These are phyloP conservation scores for Heteractis magnifica DNA, from an alignment of 92 coral and sea anemone species.

Conservation along the genomic window DNA sequence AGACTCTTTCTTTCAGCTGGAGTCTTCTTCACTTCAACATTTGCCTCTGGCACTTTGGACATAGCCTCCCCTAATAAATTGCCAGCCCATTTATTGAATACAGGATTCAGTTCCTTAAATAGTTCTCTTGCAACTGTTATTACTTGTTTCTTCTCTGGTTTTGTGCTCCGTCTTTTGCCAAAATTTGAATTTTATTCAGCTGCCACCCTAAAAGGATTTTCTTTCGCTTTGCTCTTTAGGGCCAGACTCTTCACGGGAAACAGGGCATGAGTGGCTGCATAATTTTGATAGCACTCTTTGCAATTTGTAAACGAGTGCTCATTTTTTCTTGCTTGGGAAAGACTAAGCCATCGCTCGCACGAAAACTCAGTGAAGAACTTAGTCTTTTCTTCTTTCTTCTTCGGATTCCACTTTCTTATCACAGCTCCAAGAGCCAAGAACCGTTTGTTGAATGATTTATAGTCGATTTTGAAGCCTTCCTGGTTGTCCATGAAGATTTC, in stretches of 20 bases:
- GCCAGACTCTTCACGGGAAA: constrained; percentile 23
- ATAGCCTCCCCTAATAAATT: constrained; percentile 30
- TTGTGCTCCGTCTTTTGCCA: neutral
- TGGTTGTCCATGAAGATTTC: constrained; percentile 11
- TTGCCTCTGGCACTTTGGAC: constrained; percentile 43
- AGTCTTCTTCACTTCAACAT: constrained; percentile 28
- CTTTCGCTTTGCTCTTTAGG: constrained; percentile 21
- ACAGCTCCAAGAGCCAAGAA: neutral
- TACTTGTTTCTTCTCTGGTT: constrained; percentile 8
- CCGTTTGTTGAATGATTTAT: constrained; percentile 15
- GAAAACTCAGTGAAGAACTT: constrained; percentile 19
- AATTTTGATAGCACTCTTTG: constrained; percentile 33
- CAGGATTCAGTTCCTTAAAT: constrained; percentile 25
- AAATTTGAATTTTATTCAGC: neutral
- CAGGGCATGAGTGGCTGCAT: constrained; percentile 15
- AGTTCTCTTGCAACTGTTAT: constrained; percentile 18
- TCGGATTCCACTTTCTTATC: constrained; percentile 29
- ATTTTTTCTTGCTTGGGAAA: constrained; percentile 30
- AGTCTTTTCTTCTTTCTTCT: constrained; percentile 24
- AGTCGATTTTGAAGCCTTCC: constrained; percentile 20
- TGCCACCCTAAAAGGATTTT: constrained; percentile 30
- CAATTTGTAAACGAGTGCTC: constrained; percentile 38
- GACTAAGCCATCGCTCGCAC: constrained; percentile 24
- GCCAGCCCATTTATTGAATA: constrained; percentile 43
- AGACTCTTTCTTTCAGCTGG: constrained; percentile 24